These are phyloP conservation scores for Onthophagus sagittarius DNA, from an alignment of 2,888 invertebrate genomes.

Conservation along the genomic window DNA sequence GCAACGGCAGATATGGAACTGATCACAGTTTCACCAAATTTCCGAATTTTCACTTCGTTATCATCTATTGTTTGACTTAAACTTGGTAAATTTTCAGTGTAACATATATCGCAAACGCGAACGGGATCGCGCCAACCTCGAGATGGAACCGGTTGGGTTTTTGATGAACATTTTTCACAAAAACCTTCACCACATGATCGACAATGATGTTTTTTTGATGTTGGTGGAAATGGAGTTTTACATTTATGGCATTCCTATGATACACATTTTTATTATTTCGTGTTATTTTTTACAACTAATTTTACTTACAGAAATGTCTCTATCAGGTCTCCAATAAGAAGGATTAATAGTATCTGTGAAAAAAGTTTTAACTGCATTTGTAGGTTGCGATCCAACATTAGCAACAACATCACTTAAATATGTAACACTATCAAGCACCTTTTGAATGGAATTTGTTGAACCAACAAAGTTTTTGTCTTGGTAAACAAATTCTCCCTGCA, in stretches of 20 bases:
- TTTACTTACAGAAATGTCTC: conserved; percentile 61
- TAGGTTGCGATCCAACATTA: conserved; percentile 67
- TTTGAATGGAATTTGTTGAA: conserved; percentile 46
- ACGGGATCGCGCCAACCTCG: conserved; percentile 69
- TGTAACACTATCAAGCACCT: conserved; percentile 58
- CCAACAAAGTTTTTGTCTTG: conserved; percentile 44
- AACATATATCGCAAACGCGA: conserved; percentile 71
- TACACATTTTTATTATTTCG: too few relatives aligned
- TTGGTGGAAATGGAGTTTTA: conserved; percentile 54
- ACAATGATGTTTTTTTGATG: conserved; percentile 68
- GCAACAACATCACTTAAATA: conserved; percentile 57
- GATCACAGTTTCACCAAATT: conserved; percentile 69
- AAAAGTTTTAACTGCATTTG: conserved; percentile 65
- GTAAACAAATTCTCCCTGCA: conserved; percentile 42
- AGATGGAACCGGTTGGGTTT: conserved; percentile 63
- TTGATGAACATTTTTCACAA: conserved; percentile 68
- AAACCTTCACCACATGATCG: conserved; percentile 77
- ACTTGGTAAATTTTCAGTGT: conserved; percentile 42
- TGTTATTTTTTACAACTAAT: too few relatives aligned
- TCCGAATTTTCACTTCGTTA: conserved; percentile 55
- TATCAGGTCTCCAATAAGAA: conserved; percentile 75
- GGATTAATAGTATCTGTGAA: conserved; percentile 77
- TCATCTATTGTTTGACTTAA: conserved; percentile 36
- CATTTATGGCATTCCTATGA: conserved; percentile 69
- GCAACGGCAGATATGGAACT: conserved; percentile 67